Evolutionary conservation across 2,797 vertebrate genomes (phyloP).

Genomic region (Stomatorhinus walkeri): DNA sequence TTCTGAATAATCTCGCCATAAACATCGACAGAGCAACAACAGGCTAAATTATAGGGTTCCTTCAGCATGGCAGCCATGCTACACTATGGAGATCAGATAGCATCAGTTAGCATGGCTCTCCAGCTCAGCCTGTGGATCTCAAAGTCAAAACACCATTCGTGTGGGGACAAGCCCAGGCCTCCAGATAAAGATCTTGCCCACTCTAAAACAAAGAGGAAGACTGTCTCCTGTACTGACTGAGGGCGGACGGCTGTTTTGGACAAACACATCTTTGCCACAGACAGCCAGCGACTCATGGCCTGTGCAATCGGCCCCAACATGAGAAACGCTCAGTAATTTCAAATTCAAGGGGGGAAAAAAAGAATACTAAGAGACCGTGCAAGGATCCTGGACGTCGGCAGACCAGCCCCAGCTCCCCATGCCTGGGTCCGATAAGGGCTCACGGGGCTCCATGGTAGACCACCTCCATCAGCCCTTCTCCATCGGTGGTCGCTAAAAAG

Average conservation of each 20-base stretch:
- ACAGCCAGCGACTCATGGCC: background rate
- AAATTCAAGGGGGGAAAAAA: background rate
- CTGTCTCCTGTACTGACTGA: background rate
- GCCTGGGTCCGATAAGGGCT: background rate
- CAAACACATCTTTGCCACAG: background rate
- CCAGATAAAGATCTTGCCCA: constrained; percentile 24
- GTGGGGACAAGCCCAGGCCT: constrained; percentile 33
- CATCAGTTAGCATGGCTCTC: constrained; percentile 31
- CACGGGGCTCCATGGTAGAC: background rate
- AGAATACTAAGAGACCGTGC: background rate
- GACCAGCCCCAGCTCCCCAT: background rate
- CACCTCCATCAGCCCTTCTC: background rate
- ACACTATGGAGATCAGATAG: constrained; percentile 22
- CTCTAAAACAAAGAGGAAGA: background rate
- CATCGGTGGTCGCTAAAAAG: background rate
- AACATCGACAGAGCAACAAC: constrained; percentile 13
- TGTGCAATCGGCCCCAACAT: background rate
- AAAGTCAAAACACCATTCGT: constrained; percentile 47
- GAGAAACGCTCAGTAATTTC: background rate
- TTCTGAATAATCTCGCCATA: background rate
- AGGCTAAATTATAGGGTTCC: background rate
- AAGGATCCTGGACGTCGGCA: background rate
- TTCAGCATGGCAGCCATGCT: background rate
- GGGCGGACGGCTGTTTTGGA: background rate
- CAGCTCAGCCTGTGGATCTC: constrained; percentile 25